Evolutionary conservation across 2,113 vertebrate genomes (phyloP), one percentile per base, ranked within the genome.

Genomic region (Sphaerodactylus townsendi): DNA sequence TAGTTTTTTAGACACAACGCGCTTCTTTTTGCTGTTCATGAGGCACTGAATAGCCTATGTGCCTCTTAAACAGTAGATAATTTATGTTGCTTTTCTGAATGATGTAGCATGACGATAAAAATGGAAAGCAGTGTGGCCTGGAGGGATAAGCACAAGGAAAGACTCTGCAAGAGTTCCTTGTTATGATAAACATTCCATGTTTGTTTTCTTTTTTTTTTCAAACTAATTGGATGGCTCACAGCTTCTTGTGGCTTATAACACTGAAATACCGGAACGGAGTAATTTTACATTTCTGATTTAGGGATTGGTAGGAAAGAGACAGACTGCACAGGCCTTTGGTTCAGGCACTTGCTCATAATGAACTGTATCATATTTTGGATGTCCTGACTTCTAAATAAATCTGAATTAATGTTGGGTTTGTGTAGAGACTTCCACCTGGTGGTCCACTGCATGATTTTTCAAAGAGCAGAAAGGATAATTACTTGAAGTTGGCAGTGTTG

Each of bases 1-100:
- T 87, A 88, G 79, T 86, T 87, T 69, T 19, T 73, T 23, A 79
- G 33, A 25, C 10, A 48, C 53, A 48, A 79, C 23, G 53, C 82
- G 23, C 0, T 0, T 65, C 75, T 3, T 53, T 81, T 87, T 35
- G 78, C 10, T 62, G 77, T 77, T 48, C 70, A 28, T 83, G 53
- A 2, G 41, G 33, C 33, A 41, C 37, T 71, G 37, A 23, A 9
- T 37, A 21, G 15, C 23, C 44, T 56, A 33, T 46, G 78, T 73
- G 1, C 44, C 79, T 33, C 30, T 87, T 85, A 53, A 82, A 53
- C 9, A n/a, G 84, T 59, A 66, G 28, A 10, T 77, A 41, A 14
- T 48, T 83, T 39, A 85, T 83, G 10, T 19, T 71, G 78, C 28
- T 5, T 80, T 87, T 86, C 13, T n/a, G 21, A 3, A 0, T 44